Evolutionary conservation across 2,113 vertebrate species (phyloP).

Genomic region (Heteronetta atricapilla): DNA sequence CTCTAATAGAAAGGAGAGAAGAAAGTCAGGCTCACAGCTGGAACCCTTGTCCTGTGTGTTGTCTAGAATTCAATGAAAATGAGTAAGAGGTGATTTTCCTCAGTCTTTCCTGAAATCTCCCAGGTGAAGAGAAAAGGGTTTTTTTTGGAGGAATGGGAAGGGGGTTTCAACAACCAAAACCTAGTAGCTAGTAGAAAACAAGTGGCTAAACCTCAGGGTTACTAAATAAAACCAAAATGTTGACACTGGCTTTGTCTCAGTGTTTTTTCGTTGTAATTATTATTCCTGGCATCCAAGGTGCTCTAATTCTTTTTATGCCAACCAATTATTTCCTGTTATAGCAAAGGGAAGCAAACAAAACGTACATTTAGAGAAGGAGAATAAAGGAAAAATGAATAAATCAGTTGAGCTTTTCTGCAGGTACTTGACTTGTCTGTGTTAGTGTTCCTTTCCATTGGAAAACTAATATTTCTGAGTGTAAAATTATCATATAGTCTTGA

Average conservation of each 20-base stretch:
- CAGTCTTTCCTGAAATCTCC: background rate
- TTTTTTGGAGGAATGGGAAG: background rate
- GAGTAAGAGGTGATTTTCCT: background rate
- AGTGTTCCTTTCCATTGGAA: background rate
- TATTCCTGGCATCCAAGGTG: background rate
- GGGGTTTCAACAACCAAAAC: background rate
- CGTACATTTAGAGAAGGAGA: background rate
- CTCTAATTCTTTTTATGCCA: background rate
- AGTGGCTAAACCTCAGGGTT: background rate
- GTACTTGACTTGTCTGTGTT: background rate
- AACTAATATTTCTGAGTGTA: fast-evolving
- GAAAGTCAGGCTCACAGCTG: background rate
- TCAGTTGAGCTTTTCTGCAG: background rate
- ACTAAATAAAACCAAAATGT: background rate
- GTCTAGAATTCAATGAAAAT: background rate
- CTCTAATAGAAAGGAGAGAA: background rate
- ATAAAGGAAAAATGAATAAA: background rate
- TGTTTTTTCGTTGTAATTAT: background rate
- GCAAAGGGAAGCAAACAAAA: background rate
- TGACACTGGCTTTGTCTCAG: background rate
- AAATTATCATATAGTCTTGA: background rate
- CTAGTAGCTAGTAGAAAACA: background rate
- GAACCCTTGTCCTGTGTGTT: background rate
- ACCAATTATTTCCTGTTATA: background rate
- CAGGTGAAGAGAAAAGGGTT: background rate